A percentile compares a stretch with the other conserved stretches of the same genome.
Evolutionary conservation across 2,113 vertebrate species (phyloP).

Genomic region (Pangasianodon gigas): DNA sequence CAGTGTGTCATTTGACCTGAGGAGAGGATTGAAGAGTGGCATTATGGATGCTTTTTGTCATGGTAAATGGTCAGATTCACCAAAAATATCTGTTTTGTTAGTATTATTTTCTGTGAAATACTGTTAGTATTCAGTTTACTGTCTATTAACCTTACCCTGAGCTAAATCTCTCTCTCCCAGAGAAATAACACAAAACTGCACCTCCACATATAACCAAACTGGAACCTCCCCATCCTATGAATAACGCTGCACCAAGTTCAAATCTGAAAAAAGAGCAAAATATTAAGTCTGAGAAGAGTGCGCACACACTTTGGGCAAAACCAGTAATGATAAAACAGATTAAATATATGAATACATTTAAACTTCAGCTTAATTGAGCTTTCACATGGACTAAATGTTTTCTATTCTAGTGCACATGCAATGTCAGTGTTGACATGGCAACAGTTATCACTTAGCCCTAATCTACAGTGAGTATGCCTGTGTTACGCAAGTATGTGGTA

Average conservation of each 20-base stretch:
- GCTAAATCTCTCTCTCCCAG: constrained; percentile 66
- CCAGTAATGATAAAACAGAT: not conserved
- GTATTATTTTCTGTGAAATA: not conserved
- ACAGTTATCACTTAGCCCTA: not conserved
- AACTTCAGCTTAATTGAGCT: not conserved
- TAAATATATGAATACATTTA: not conserved
- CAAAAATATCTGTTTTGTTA: not conserved
- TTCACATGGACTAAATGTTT: not conserved
- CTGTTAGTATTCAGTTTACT: not conserved
- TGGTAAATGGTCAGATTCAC: not conserved
- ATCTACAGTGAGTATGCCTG: not conserved
- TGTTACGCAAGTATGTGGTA: not conserved
- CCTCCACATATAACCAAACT: constrained; percentile 85
- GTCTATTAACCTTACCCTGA: constrained; percentile 55
- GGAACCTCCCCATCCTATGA: constrained; percentile 92
- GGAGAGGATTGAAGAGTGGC: not conserved
- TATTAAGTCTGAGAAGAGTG: not conserved
- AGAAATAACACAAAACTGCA: constrained; percentile 80
- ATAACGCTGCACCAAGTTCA: constrained; percentile 91
- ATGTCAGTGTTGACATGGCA: not conserved
- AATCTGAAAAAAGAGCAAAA: constrained; percentile 70
- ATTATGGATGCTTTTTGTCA: not conserved
- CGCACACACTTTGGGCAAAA: not conserved
- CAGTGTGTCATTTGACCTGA: constrained; percentile 52
- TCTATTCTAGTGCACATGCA: not conserved